Conservation (phyloP, 1,140 invertebrate genomes). For the Pristionchus pacificus region DNA sequence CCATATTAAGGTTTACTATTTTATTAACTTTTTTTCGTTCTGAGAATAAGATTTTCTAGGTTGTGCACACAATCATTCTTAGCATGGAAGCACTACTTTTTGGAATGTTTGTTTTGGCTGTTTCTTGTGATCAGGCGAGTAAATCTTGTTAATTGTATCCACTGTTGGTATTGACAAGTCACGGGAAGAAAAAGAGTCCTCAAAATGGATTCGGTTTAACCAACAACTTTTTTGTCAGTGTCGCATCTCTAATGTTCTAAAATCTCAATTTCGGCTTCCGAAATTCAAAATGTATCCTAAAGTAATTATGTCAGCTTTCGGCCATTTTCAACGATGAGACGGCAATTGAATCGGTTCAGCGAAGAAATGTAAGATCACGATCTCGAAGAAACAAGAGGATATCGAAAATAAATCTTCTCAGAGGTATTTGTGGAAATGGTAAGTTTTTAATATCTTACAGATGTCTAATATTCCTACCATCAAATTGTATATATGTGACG, state of each 20-base stretch:
- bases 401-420: conserved; percentile 69
- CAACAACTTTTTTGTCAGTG: not conserved
- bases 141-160: no score
- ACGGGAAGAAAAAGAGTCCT: not conserved
- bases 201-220: not conserved
- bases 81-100: conserved; percentile 78
- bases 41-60: conserved; percentile 59
- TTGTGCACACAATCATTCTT: conserved; percentile 78
- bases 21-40: conserved; percentile 24
- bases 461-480: not conserved
- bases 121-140: conserved; percentile 81
- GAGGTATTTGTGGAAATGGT: conserved; percentile 72
- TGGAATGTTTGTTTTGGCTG: conserved; percentile 82
- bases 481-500: not conserved
- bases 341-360: conserved; percentile 73
- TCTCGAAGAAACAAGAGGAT: conserved; percentile 63
- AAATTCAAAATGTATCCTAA: not conserved
- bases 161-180: no score
- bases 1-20: conserved; percentile 48
- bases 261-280: not conserved
- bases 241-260: not conserved
- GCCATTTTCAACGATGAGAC: conserved; percentile 79
- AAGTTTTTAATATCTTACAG: not conserved
- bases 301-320: conserved; percentile 26
- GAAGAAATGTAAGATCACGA: conserved; percentile 65